A percentile compares a stretch with the other conserved stretches of the same genome.
Evolutionary conservation across 2,113 vertebrate species (phyloP).

Genomic region (Atherinomorus stipes): DNA sequence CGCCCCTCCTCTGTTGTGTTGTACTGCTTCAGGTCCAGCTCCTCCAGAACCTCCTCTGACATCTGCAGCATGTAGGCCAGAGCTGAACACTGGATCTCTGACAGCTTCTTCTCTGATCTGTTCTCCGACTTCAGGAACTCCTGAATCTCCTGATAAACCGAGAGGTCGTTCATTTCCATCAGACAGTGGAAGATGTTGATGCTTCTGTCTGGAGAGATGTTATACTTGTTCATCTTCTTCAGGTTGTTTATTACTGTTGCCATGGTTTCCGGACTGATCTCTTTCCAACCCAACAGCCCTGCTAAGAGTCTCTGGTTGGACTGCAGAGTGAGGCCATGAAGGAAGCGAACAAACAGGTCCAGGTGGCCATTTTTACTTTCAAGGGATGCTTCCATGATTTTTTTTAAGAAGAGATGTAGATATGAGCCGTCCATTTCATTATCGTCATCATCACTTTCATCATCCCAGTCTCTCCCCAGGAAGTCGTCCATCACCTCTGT

Average conservation of each 20-base stretch:
- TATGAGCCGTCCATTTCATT: not conserved
- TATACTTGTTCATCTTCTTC: not conserved
- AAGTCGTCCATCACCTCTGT: not conserved
- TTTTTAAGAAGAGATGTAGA: not conserved
- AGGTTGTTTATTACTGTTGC: too few species aligned
- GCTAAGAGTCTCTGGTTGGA: too few species aligned
- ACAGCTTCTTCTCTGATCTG: conserved; percentile 3
- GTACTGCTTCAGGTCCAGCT: not conserved
- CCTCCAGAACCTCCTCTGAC: too few species aligned
- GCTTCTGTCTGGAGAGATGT: not conserved
- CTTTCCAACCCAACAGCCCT: too few species aligned
- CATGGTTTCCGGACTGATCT: too few species aligned
- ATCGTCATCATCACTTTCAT: too few species aligned
- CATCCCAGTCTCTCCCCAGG: not conserved
- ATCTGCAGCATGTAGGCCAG: conserved; percentile 11
- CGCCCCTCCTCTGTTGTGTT: not conserved
- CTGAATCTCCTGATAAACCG: too few species aligned
- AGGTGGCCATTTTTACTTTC: not conserved
- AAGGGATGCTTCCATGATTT: not conserved
- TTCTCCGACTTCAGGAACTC: too few species aligned
- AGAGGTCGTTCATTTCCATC: too few species aligned
- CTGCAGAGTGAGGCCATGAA: not conserved
- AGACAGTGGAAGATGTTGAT: too few species aligned
- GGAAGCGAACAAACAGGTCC: conserved; percentile 12
- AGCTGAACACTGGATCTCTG: conserved; percentile 5